A percentile compares a stretch with the other conserved stretches of the same genome.
phyloP scores from a whole-genome alignment of 1,140 invertebrate genomes.

The Lepidurus arcticus region DNA sequence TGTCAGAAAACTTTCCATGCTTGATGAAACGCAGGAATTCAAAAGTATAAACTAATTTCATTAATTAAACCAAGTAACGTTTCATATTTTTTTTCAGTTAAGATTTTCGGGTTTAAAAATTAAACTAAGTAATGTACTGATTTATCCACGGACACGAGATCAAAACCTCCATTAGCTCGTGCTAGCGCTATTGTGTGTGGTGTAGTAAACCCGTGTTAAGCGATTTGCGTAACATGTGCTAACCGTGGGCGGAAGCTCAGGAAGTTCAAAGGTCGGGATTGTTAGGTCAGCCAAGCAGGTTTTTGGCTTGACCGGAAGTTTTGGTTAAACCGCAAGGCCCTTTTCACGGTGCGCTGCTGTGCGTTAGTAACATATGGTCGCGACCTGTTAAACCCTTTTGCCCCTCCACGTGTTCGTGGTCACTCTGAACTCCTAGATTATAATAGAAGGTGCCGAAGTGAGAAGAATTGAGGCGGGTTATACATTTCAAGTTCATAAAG shows the following conservation, averaged over 20 bases:
- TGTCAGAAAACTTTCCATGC: background rate
- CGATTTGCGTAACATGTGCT: background rate
- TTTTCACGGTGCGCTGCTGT: background rate
- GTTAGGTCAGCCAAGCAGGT: slow-evolving; percentile 11
- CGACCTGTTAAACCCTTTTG: background rate
- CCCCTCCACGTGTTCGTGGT: background rate
- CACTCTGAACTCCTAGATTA: background rate
- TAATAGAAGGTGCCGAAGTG: background rate
- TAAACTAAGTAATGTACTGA: too few relatives aligned
- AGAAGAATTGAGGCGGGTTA: background rate
- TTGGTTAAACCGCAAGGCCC: background rate
- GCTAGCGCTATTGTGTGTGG: background rate
- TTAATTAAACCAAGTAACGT: background rate
- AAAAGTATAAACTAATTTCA: background rate
- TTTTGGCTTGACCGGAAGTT: slow-evolving; percentile 19
- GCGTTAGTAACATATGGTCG: background rate
- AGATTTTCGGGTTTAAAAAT: too few relatives aligned
- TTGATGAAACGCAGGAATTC: background rate
- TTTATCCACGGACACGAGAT: too few relatives aligned
- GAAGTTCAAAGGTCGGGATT: background rate
- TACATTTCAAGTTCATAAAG: background rate
- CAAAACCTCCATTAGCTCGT: background rate
- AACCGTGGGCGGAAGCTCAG: background rate
- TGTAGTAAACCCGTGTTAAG: background rate
- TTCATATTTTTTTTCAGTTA: background rate